phyloP scores from a whole-genome alignment of 1,140 invertebrate genomes.

The Wiebesia pumilae region DNA sequence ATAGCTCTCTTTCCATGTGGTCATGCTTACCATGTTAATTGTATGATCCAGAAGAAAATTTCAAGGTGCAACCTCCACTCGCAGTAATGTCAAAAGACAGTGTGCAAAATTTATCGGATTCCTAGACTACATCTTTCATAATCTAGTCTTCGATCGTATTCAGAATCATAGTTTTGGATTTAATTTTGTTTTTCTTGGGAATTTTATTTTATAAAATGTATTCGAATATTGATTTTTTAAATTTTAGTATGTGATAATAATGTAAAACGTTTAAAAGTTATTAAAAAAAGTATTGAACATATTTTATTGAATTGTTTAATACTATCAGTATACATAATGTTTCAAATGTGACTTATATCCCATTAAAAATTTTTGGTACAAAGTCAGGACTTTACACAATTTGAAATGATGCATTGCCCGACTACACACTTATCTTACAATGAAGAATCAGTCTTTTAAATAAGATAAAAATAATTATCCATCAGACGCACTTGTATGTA shows the following conservation, averaged over 20 bases:
- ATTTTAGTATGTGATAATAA: constrained; percentile 38
- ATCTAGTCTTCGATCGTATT: constrained; percentile 48
- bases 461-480: constrained; percentile 17
- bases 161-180: constrained; percentile 5
- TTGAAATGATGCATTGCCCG: constrained; percentile 16
- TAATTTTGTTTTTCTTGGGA: constrained; percentile 30
- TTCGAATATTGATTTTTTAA: constrained; percentile 11
- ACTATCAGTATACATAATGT: constrained; percentile 38
- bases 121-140: constrained; percentile 21
- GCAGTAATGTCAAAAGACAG: constrained; percentile 46
- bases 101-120: constrained; percentile 2
- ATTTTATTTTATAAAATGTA: constrained; percentile 32
- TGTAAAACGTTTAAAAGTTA: constrained; percentile 32
- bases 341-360: constrained; percentile 6
- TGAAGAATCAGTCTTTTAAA: constrained; percentile 43
- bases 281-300: constrained; percentile 42
- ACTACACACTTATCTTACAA: constrained; percentile 34
- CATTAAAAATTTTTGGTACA: constrained; percentile 41
- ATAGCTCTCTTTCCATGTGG: constrained; percentile 72
- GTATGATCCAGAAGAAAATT: constrained; percentile 72
- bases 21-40: constrained; percentile 73
- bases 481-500: constrained; percentile 41
- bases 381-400: neutral
- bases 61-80: constrained; percentile 68
- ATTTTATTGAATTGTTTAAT: constrained; percentile 47